Evolutionary conservation across 2,113 vertebrate species (phyloP), one percentile per base, ranked within the genome.

Genomic region (Pungitius pungitius): DNA sequence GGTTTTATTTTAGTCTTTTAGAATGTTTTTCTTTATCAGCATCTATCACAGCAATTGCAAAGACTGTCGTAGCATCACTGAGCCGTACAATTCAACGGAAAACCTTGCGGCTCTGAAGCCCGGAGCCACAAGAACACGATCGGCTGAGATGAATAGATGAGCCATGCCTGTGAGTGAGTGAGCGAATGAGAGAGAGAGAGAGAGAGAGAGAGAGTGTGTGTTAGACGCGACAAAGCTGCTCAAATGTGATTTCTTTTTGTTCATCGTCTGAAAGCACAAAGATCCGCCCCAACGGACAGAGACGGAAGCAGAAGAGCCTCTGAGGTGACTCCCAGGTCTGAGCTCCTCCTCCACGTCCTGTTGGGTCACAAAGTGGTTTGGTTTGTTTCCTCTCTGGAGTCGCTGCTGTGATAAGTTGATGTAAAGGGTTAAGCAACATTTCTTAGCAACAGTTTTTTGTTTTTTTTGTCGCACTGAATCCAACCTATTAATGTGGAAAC

Each of bases 31-130:
- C 59, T 35, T 27, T 58, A 77, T 83, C 56, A 27, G 18, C 69
- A 33, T 14, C 9, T 27, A 37, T 20, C 15, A 37, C 27, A 57
- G 62, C 37, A 69, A 73, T 49, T 49, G 43, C 51, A 61, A 47
- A 65, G 54, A 66, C 80, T 70, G 62, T 70, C 35, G 39, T 61
- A 87, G 80, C 43, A 70, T 70, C 65, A 73, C 71, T 52, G 12
- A 77, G 79, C 10, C 15, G 39, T 49, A 40, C 49, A 51, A 62
- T 66, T 17, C 0, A 72, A 47, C 17, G 33, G 56, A 65, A 59
- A 27, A 40, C 57, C 30, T 39, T 6, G 3, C 15, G 67, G 57
- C 27, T 62, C 39, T 66, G 35, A 61, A 27, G 57, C 39, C 58
- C 30, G 37, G 40, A 80, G 52, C 57, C 45, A 56, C 24, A 24